Percentiles rank a stretch among this genome's conserved stretches.
phyloP scores from a whole-genome alignment of 1,140 invertebrate species.

The Physella acuta region DNA sequence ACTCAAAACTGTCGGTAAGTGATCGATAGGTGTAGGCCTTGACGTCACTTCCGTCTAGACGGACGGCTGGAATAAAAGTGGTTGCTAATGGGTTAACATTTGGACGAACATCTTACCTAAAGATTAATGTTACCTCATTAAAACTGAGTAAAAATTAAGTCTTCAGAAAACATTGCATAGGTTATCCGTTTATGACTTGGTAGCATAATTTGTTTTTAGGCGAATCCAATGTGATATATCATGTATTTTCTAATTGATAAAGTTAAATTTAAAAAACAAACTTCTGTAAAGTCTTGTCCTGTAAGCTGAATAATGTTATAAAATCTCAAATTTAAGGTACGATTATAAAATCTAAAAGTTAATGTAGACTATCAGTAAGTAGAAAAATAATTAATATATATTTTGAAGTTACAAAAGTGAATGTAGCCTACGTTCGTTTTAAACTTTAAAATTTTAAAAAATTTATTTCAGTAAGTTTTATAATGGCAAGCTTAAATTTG shows the following conservation, averaged over 20 bases:
- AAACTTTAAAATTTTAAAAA: too few relatives aligned
- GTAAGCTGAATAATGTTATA: background rate
- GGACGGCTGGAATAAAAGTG: conserved; percentile 63
- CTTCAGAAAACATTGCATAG: background rate
- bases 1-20: conserved; percentile 79
- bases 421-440: too few relatives aligned
- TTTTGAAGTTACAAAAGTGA: too few relatives aligned
- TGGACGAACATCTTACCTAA: background rate
- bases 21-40: conserved; percentile 73
- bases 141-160: background rate
- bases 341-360: too few relatives aligned
- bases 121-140: background rate
- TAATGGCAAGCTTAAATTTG: too few relatives aligned
- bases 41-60: conserved; percentile 69
- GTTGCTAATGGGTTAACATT: background rate
- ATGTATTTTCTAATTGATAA: background rate
- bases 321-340: too few relatives aligned
- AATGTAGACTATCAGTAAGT: too few relatives aligned
- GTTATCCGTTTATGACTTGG: background rate
- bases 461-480: too few relatives aligned
- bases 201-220: background rate
- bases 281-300: background rate
- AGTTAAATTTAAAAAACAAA: background rate
- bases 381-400: too few relatives aligned
- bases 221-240: background rate